Evolutionary conservation across 2,888 invertebrate genomes (phyloP).

Genomic region (Polietes domitor): DNA sequence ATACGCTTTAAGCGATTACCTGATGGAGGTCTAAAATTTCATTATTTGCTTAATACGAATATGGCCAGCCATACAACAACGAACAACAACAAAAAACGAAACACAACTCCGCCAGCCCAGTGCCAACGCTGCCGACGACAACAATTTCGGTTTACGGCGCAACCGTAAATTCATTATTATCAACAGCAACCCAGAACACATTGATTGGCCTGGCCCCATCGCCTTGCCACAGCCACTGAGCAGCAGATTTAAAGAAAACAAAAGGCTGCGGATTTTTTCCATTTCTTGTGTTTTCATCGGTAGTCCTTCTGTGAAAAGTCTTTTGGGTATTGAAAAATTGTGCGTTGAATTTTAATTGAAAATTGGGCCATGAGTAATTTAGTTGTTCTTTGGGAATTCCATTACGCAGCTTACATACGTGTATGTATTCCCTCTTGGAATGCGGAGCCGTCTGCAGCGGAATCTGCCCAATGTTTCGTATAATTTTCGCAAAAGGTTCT

Average conservation of each 20-base stretch:
- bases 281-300: constrained; percentile 8
- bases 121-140: constrained; percentile 27
- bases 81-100: constrained; percentile 52
- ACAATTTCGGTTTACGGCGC: constrained; percentile 38
- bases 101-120: not conserved
- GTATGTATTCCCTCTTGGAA: not conserved
- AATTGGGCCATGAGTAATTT: constrained; percentile 72
- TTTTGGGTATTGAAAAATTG: constrained; percentile 71
- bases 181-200: constrained; percentile 40
- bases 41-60: constrained; percentile 71
- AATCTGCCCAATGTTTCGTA: not conserved
- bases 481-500: constrained; percentile 48
- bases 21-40: constrained; percentile 74
- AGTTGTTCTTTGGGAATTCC: constrained; percentile 61
- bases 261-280: constrained; percentile 25
- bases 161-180: constrained; percentile 65
- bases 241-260: constrained; percentile 3
- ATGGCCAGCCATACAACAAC: constrained; percentile 12
- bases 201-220: constrained; percentile 55
- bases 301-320: constrained; percentile 14
- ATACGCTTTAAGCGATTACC: constrained; percentile 72
- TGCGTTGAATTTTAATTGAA: constrained; percentile 72
- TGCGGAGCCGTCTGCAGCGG: constrained; percentile 48
- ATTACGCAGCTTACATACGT: constrained; percentile 51
- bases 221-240: not conserved